These are phyloP conservation scores for Cavia porcellus DNA, from an alignment of 2,113 vertebrate genomes.

Conservation along the genomic window DNA sequence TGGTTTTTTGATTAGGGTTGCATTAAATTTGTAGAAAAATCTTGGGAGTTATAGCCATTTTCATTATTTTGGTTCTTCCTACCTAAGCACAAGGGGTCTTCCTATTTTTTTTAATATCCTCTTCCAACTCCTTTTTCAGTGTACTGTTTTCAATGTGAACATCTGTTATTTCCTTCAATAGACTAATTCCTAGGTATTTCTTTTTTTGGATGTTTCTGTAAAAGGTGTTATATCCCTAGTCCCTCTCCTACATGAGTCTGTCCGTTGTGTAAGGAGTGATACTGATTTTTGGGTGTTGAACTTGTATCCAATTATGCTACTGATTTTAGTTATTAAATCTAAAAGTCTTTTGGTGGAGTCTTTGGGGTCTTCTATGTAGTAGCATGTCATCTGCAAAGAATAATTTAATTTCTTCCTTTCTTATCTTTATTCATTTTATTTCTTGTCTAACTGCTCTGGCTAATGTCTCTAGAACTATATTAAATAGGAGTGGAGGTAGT, in stretches of 20 bases:
- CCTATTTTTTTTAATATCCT: too few relatives aligned
- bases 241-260: background rate
- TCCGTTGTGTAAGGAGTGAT: background rate
- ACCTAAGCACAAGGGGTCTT: too few relatives aligned
- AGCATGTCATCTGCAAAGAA: background rate
- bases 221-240: background rate
- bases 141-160: background rate
- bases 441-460: background rate
- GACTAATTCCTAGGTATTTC: background rate
- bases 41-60: too few relatives aligned
- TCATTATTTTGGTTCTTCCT: too few relatives aligned
- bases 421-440: background rate
- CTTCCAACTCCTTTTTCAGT: too few relatives aligned
- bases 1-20: too few relatives aligned
- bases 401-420: background rate
- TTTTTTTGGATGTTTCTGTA: background rate
- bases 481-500: background rate
- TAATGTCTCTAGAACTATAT: background rate
- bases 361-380: background rate
- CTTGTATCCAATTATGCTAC: background rate
- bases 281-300: background rate
- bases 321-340: background rate
- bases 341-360: background rate
- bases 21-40: too few relatives aligned
- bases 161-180: background rate